These are phyloP conservation scores for Gymnobelideus leadbeateri DNA, from an alignment of 2,113 vertebrate genomes.

Conservation along the genomic window DNA sequence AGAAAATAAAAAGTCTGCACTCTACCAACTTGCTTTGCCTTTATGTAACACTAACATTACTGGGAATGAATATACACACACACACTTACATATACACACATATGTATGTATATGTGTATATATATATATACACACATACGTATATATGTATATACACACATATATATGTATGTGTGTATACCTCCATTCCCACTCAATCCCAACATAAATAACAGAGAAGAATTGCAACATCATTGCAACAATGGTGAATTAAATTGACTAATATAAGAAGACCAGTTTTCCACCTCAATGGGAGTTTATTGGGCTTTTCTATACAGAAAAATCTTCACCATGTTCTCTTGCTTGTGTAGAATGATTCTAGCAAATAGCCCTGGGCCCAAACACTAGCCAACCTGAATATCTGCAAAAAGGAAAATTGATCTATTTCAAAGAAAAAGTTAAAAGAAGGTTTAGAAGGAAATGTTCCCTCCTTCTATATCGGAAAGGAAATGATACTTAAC, in stretches of 20 bases:
- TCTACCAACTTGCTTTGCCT: not conserved
- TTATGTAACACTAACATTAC: not conserved
- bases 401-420: not conserved
- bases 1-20: not conserved
- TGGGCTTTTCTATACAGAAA: not conserved
- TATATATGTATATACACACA: too few species aligned
- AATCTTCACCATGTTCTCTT: not conserved
- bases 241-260: not conserved
- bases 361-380: not conserved
- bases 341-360: not conserved
- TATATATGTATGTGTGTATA: too few species aligned
- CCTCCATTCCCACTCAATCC: not conserved
- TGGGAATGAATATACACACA: not conserved
- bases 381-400: not conserved
- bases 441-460: not conserved
- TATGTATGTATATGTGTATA: too few species aligned
- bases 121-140: too few species aligned
- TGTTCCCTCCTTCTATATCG: not conserved
- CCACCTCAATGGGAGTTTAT: not conserved
- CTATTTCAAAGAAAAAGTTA: conserved; percentile 20
- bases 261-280: not conserved
- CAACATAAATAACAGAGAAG: not conserved
- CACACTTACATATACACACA: too few species aligned
- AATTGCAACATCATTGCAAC: not conserved
- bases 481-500: not conserved